Base-by-base conservation (phyloP, 2,888 invertebrate genomes). In the Sicus ferrugineus region DNA sequence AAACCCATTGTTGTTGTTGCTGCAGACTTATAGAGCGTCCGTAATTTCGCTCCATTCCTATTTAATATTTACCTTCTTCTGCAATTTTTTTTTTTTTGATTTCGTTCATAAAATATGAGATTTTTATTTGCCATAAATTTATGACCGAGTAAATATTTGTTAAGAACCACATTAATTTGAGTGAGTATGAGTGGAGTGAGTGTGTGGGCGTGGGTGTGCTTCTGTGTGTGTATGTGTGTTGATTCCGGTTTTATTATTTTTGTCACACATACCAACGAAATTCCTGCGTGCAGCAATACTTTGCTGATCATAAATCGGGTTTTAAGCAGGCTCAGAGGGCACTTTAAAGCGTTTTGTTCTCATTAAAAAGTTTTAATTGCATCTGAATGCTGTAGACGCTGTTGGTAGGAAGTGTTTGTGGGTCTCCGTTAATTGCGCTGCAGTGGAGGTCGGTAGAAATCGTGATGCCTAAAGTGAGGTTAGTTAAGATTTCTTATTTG, bases 71-170 rank as follows among this genome's bases (percentile, higher is more conserved):
- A n/a, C n/a, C n/a, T n/a, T 48, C 23, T 19, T 2, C 31, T 52
- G 14, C 14, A 1, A 28, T 5, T 54, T 28, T 30, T 23, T 52
- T 50, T 21, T 19, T 6, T 50, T 52, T 64, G 26, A 16, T 52
- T 48, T 48, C 31, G 31, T 14, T 14, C 63, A 50, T 52, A 50
- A 64, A 52, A 52, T 64, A 64, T 52, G 34, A 64, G 48, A 50
- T 63, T 63, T 63, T 63, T 56, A 66, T 56, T 42, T 56, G 56
- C 67, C 67, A 58, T 59, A 67, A 59, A 58, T 59, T 58, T 67
- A 30, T 19, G 48, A 46, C 48, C 59, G 30, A 67, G 58, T 67
- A 67, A 67, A 67, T 59, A 67, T 67, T 59, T 46, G 59, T 58
- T 67, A 67, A 58, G 46, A 52, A 46, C 28, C 42, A 46, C 59